Evolutionary conservation across 2,113 vertebrate species (phyloP).

Genomic region (Coracopsis vasa): DNA sequence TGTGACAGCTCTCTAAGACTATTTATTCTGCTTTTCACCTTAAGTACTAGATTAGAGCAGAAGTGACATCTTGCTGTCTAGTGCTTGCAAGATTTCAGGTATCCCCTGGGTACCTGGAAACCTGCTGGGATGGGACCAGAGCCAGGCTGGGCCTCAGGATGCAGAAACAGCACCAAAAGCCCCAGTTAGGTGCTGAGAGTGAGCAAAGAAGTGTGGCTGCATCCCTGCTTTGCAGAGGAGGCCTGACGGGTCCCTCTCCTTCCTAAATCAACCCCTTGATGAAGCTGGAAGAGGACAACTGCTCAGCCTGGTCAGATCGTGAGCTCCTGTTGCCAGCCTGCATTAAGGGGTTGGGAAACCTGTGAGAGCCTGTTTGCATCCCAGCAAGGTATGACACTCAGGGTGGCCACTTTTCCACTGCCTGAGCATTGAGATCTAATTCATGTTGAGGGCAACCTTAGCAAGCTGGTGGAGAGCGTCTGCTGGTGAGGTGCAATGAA

Average conservation of each 20-base stretch:
- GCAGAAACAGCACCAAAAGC: not conserved
- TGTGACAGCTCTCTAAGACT: not conserved
- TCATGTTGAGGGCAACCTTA: not conserved
- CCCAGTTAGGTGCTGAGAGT: fast-evolving
- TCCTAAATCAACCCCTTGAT: not conserved
- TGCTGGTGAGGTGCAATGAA: not conserved
- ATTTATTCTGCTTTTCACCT: not conserved
- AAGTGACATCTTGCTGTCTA: not conserved
- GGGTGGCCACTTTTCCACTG: not conserved
- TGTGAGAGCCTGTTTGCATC: not conserved
- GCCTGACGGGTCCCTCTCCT: not conserved
- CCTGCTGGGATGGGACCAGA: not conserved
- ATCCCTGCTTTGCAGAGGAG: not conserved
- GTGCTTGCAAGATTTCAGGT: not conserved
- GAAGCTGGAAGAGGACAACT: not conserved
- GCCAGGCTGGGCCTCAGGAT: not conserved
- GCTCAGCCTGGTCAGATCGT: fast-evolving
- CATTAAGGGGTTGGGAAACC: not conserved
- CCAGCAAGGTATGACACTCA: not conserved
- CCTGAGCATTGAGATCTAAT: not conserved
- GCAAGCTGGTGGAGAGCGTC: not conserved
- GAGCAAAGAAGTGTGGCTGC: not conserved
- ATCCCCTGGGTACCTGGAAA: not conserved
- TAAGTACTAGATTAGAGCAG: not conserved
- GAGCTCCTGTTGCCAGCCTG: not conserved